Evolutionary conservation across 2,888 invertebrate genomes (phyloP).

Genomic region (Chloroclystis v-ata): DNA sequence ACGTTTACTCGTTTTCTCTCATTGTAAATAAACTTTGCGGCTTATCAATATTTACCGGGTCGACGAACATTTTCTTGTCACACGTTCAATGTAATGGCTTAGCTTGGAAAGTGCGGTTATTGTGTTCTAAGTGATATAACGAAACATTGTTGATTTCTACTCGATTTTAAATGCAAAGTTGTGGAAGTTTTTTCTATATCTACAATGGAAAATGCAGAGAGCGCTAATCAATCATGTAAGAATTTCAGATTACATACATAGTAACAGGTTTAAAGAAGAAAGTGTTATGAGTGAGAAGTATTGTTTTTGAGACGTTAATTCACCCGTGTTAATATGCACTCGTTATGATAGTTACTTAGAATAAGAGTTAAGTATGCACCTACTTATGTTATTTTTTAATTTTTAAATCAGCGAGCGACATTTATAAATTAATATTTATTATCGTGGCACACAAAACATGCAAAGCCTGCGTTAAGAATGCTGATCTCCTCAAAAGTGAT

Average conservation of each 20-base stretch:
- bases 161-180: conserved; percentile 23
- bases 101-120: conserved; percentile 26
- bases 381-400: too few relatives aligned
- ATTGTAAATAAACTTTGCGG: conserved; percentile 37
- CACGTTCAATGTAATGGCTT: conserved; percentile 19
- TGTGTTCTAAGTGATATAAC: conserved; percentile 23
- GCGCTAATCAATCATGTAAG: conserved; percentile 47
- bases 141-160: conserved; percentile 19
- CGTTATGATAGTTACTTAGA: too few relatives aligned
- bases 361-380: too few relatives aligned
- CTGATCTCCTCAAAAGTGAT: background rate
- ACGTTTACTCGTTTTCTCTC: conserved; percentile 34
- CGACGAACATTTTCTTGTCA: conserved; percentile 34
- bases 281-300: too few relatives aligned
- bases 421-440: too few relatives aligned
- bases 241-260: conserved; percentile 2
- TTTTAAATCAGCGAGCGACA: too few relatives aligned
- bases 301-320: too few relatives aligned
- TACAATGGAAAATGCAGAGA: conserved; percentile 46
- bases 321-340: too few relatives aligned
- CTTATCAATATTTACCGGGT: conserved; percentile 53
- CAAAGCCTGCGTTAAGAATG: conserved; percentile 1
- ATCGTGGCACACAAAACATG: too few relatives aligned
- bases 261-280: too few relatives aligned
- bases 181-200: conserved; percentile 19